These are phyloP conservation scores for Haemorhous mexicanus DNA, from an alignment of 2,113 vertebrate genomes.

Conservation along the genomic window DNA sequence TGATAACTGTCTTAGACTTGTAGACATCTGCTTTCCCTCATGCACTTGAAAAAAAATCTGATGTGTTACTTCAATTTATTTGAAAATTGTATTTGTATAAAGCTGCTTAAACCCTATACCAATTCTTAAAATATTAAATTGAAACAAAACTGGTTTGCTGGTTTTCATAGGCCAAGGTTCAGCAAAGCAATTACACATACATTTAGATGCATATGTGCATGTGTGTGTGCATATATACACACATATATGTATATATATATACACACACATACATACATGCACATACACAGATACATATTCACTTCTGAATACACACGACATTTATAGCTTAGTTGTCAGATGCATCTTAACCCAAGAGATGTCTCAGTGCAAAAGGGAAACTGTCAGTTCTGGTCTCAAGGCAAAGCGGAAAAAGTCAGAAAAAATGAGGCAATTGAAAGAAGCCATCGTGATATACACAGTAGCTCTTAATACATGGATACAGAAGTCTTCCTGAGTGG, in stretches of 20 bases:
- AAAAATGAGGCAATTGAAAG: background rate
- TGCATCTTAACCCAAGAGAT: rapidly evolving
- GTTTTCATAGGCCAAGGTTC: background rate
- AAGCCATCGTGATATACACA: background rate
- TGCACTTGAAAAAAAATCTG: background rate
- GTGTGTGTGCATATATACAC: background rate
- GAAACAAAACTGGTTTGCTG: background rate
- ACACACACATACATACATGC: rapidly evolving
- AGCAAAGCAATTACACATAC: background rate
- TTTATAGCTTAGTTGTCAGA: background rate
- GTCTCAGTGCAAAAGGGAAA: background rate
- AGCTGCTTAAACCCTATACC: background rate
- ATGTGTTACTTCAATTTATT: background rate
- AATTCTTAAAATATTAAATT: background rate
- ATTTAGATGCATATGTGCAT: background rate
- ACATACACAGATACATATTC: background rate
- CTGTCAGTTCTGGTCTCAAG: background rate
- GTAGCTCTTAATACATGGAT: background rate
- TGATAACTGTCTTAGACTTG: background rate
- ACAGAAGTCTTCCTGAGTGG: background rate
- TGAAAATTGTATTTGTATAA: background rate
- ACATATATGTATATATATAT: rapidly evolving
- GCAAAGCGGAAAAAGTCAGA: background rate
- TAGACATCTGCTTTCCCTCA: background rate
- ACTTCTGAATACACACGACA: background rate